Conservation (phyloP, 2,888 invertebrate genomes). For the Nudaria mundana region DNA sequence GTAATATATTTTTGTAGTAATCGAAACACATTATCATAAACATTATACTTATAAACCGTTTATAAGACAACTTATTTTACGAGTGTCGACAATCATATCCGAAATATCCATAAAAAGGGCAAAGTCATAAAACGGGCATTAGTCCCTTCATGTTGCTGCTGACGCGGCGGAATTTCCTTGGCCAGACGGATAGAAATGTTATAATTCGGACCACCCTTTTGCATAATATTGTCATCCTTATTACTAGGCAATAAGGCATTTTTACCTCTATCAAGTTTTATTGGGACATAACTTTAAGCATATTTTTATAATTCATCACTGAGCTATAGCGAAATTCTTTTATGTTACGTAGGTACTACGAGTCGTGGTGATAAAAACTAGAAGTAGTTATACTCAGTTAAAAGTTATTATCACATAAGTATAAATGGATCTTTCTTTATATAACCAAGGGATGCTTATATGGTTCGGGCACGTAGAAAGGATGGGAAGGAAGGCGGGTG, state of each 20-base stretch:
- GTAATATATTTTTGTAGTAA: neutral
- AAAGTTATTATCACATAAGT: neutral
- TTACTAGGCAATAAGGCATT: conserved; percentile 29
- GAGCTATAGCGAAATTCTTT: neutral
- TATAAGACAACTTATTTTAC: conserved; percentile 57
- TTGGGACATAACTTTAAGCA: conserved; percentile 24
- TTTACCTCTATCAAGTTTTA: conserved; percentile 27
- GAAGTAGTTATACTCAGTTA: neutral
- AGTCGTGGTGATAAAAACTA: too few relatives aligned
- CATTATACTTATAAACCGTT: conserved; percentile 43
- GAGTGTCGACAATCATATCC: conserved; percentile 67
- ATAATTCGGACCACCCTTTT: conserved; percentile 32
- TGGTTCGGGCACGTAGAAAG: too few relatives aligned
- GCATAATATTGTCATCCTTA: conserved; percentile 33
- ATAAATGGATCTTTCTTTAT: neutral
- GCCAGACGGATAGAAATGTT: conserved; percentile 37
- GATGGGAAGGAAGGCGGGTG: too few relatives aligned
- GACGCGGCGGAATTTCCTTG: conserved; percentile 49
- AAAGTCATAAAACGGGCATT: conserved; percentile 67
- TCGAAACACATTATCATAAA: conserved; percentile 9
- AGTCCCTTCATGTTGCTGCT: conserved; percentile 60
- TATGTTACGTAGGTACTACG: too few relatives aligned
- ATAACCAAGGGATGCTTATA: too few relatives aligned
- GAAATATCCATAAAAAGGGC: conserved; percentile 69
- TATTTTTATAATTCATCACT: conserved; percentile 24